Evolutionary conservation across 2,797 vertebrate species (phyloP).

Genomic region (Platalea minor): DNA sequence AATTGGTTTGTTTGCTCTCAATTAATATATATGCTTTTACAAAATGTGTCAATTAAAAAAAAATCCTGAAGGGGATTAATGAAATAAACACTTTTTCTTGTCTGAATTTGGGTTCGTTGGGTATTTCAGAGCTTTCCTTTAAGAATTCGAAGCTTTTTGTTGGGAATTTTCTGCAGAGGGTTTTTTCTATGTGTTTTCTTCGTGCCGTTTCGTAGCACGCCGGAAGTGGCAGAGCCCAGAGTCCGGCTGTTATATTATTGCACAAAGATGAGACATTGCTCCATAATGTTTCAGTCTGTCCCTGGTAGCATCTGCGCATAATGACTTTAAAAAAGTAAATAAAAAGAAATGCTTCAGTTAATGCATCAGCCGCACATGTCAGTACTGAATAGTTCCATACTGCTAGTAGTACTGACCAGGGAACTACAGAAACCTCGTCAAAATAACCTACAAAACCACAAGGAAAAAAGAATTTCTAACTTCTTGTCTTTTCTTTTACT

Average conservation of each 20-base stretch:
- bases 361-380: neutral
- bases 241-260: neutral
- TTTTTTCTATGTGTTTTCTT: neutral
- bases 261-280: neutral
- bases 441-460: neutral
- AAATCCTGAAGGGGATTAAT: neutral
- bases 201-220: fast-evolving
- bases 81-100: neutral
- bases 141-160: neutral
- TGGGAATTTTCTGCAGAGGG: neutral
- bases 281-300: neutral
- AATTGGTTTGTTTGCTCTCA: neutral
- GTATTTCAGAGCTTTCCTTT: neutral
- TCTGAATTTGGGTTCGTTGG: neutral
- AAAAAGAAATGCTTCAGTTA: neutral
- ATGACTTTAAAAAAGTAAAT: neutral
- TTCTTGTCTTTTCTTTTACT: neutral
- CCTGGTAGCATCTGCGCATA: neutral
- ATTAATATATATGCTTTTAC: neutral
- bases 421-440: neutral
- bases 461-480: neutral
- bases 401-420: neutral
- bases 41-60: neutral
- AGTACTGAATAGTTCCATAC: neutral
- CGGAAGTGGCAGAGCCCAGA: neutral